Percentiles rank a stretch among this genome's conserved stretches.
Evolutionary conservation across 1,140 invertebrate species (phyloP).

Genomic region (Latrodectus geometricus): DNA sequence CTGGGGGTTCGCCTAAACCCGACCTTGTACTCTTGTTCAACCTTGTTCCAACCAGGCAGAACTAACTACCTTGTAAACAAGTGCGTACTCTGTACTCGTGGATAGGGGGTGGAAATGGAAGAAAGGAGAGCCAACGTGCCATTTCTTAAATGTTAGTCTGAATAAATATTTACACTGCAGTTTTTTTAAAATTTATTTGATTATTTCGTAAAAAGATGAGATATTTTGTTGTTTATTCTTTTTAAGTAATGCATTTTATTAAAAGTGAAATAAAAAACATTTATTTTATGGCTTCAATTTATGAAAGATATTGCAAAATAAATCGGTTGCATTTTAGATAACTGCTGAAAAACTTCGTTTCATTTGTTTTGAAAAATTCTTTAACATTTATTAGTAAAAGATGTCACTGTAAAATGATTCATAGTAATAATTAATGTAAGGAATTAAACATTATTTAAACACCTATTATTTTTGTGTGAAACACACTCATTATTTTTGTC

Average conservation of each 20-base stretch:
- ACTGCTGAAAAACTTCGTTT: too few relatives aligned
- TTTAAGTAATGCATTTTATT: neutral
- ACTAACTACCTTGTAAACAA: slow-evolving; percentile 23
- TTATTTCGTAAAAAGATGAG: neutral
- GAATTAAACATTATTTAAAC: too few relatives aligned
- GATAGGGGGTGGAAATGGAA: neutral
- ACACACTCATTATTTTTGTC: too few relatives aligned
- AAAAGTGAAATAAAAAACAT: neutral
- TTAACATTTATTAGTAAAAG: too few relatives aligned
- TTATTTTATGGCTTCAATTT: too few relatives aligned
- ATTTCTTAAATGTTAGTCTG: neutral
- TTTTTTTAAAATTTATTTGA: slow-evolving; percentile 1
- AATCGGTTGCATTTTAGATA: too few relatives aligned
- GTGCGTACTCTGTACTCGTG: neutral
- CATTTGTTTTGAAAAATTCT: too few relatives aligned
- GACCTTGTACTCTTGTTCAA: slow-evolving; percentile 57
- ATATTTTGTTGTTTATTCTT: neutral
- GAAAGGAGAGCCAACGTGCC: neutral
- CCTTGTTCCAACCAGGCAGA: slow-evolving; percentile 33
- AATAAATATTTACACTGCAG: neutral
- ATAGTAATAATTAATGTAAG: too few relatives aligned
- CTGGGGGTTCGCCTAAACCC: slow-evolving; percentile 7
- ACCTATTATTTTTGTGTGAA: too few relatives aligned
- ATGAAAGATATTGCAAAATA: too few relatives aligned
- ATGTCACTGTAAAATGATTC: too few relatives aligned